Conservation (phyloP, 2,113 vertebrate genomes). For the Speoplatyrhinus poulsoni region DNA sequence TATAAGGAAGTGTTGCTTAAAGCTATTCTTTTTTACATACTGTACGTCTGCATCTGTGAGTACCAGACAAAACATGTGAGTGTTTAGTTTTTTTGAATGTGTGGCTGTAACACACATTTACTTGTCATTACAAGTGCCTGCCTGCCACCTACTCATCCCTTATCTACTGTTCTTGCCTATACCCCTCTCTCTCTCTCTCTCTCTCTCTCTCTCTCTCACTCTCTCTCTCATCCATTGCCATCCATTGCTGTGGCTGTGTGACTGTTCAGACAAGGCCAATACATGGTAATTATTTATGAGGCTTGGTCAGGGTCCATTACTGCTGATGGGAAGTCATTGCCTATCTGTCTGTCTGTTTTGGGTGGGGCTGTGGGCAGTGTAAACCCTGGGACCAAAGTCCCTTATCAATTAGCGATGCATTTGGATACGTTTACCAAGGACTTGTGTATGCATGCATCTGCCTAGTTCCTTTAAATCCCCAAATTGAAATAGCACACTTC, state of each 20-base stretch:
- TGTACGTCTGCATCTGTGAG: too few relatives aligned
- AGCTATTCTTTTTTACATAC: too few relatives aligned
- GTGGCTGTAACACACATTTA: conserved; percentile 1
- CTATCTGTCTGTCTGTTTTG: conserved; percentile 44
- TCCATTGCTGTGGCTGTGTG: conserved; percentile 35
- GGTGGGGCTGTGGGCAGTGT: conserved; percentile 41
- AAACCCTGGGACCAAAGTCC: conserved; percentile 49
- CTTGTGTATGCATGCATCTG: conserved; percentile 23
- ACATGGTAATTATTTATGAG: conserved; percentile 77
- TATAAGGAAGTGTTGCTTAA: too few relatives aligned
- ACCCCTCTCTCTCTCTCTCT: too few relatives aligned
- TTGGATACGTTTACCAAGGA: conserved; percentile 59
- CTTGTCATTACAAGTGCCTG: conserved; percentile 25
- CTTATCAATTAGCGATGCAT: conserved; percentile 53
- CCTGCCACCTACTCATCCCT: conserved; percentile 15
- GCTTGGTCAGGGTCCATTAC: conserved; percentile 74
- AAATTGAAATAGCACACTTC: conserved; percentile 17
- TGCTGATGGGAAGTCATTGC: conserved; percentile 73
- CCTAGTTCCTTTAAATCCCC: conserved; percentile 20
- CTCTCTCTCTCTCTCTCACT: background rate
- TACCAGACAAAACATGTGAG: background rate
- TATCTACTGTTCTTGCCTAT: too few relatives aligned
- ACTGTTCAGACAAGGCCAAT: conserved; percentile 65
- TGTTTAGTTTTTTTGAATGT: background rate
- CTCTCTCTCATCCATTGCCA: background rate